A percentile compares a stretch with the other conserved stretches of the same genome.
These are phyloP conservation scores for Enteromius unitaeniatus DNA, from an alignment of 2,797 vertebrate species.

Conservation along the genomic window DNA sequence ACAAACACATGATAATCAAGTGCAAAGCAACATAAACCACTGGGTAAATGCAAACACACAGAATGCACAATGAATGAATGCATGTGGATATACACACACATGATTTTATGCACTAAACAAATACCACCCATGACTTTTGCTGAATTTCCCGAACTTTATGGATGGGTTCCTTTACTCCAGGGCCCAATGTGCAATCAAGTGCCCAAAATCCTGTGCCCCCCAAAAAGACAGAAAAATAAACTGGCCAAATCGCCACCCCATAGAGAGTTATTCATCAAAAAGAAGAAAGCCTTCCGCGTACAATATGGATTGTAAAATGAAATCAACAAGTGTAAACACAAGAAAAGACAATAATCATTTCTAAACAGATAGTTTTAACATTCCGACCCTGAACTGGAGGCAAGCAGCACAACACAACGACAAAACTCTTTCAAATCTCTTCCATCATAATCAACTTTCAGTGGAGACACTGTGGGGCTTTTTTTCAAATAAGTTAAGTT, in stretches of 20 bases:
- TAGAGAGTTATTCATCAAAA: conserved; percentile 17
- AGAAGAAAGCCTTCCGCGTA: conserved; percentile 9
- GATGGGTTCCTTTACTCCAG: not conserved
- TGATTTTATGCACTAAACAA: not conserved
- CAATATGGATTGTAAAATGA: not conserved
- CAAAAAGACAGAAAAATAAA: not conserved
- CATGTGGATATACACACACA: not conserved
- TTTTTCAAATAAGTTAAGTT: no score
- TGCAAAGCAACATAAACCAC: conserved; percentile 1
- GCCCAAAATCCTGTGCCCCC: not conserved
- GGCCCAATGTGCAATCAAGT: not conserved
- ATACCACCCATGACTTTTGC: conserved; percentile 13
- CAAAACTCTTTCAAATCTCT: not conserved
- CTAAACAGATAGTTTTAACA: not conserved
- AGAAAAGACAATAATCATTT: conserved; percentile 5
- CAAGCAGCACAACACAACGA: no score
- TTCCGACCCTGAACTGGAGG: not conserved
- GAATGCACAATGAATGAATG: not conserved
- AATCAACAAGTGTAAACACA: conserved; percentile 21
- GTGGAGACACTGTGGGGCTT: no score
- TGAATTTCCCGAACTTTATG: not conserved
- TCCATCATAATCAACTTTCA: not conserved
- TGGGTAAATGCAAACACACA: not conserved
- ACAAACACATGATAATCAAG: conserved; percentile 10
- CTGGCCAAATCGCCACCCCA: not conserved